Percentiles rank a stretch among this genome's conserved stretches.
phyloP scores from a whole-genome alignment of 2,113 vertebrate species.

The Ptychochromis oligacanthus region DNA sequence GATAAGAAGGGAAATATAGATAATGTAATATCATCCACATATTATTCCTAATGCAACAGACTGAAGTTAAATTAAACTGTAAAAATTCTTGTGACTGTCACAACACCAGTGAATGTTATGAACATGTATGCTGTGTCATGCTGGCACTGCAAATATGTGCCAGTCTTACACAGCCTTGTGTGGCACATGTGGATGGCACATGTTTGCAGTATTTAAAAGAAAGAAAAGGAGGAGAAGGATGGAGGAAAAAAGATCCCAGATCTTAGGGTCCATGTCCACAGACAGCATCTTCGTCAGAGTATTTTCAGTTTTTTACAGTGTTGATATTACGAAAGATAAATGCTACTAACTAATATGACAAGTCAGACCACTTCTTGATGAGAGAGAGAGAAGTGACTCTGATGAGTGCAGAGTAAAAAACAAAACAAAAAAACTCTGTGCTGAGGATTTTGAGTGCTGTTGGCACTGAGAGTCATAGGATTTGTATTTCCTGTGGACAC shows the following conservation, averaged over 20 bases:
- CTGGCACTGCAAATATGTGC: not conserved
- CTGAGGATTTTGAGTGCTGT: too few relatives aligned
- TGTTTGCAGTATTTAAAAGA: conserved; percentile 1
- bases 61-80: not conserved
- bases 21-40: not conserved
- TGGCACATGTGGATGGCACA: conserved; percentile 39
- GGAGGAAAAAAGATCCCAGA: conserved; percentile 6
- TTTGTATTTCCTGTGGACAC: not conserved
- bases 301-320: conserved; percentile 1
- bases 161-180: too few relatives aligned
- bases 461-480: too few relatives aligned
- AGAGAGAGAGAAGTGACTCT: not conserved
- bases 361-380: not conserved
- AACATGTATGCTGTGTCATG: not conserved
- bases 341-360: too few relatives aligned
- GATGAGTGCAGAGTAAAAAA: not conserved
- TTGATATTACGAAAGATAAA: not conserved
- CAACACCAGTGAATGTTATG: not conserved
- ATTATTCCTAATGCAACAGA: not conserved
- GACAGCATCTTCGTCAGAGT: not conserved
- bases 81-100: not conserved
- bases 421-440: too few relatives aligned
- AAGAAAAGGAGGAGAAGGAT: not conserved
- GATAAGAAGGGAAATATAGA: not conserved
- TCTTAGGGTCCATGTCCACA: not conserved